A percentile compares a stretch with the other conserved stretches of the same genome.
These are phyloP conservation scores for Ochropleura leucogaster DNA, from an alignment of 2,888 invertebrate species.

Conservation along the genomic window DNA sequence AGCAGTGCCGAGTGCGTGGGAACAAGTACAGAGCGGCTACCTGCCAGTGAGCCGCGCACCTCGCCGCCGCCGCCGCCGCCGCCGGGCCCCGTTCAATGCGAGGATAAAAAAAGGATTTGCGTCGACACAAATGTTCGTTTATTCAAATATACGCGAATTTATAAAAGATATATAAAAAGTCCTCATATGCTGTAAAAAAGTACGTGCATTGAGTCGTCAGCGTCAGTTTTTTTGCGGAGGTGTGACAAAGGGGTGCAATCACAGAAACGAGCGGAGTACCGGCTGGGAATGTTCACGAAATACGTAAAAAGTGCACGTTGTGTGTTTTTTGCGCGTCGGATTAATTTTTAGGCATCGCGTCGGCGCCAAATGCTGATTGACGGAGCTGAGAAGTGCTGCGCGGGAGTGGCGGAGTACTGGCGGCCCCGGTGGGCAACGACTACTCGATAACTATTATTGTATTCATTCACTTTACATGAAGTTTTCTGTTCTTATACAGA, in stretches of 20 bases:
- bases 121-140: constrained; percentile 66
- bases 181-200: constrained; percentile 46
- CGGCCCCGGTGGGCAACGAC: neutral
- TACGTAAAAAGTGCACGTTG: constrained; percentile 75
- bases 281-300: constrained; percentile 66
- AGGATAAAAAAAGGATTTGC: constrained; percentile 74
- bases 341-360: constrained; percentile 58
- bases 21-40: constrained; percentile 47
- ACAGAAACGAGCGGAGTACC: constrained; percentile 68
- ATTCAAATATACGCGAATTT: constrained; percentile 72
- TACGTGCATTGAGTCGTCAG: constrained; percentile 80
- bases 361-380: constrained; percentile 1
- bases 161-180: constrained; percentile 65
- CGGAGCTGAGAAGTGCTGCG: neutral
- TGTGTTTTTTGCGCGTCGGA: constrained; percentile 71
- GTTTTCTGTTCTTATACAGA: neutral
- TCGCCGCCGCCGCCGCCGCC: constrained; percentile 43
- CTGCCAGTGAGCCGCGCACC: constrained; percentile 67
- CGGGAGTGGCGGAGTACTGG: constrained; percentile 8
- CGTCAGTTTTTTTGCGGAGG: constrained; percentile 64
- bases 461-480: neutral
- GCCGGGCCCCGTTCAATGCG: constrained; percentile 15
- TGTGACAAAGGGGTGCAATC: constrained; percentile 75
- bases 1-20: constrained; percentile 49
- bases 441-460: neutral